phyloP scores from a whole-genome alignment of 2,888 invertebrate species.

The Morinoia aosen region DNA sequence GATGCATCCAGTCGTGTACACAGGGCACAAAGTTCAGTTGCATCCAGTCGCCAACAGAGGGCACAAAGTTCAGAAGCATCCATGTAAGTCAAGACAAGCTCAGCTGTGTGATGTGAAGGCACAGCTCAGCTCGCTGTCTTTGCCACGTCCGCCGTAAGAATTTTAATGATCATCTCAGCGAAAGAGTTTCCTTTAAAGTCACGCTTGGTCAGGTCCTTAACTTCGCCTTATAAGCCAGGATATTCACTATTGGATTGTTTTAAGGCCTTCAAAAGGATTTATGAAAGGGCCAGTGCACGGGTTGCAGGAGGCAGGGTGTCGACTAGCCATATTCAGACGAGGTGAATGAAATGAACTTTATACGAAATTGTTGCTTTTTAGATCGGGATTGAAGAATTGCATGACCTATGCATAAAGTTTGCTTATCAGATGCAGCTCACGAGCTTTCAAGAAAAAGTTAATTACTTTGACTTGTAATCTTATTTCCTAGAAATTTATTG shows the following conservation, averaged over 20 bases:
- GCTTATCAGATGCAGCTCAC: neutral
- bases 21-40: too few species aligned
- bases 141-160: neutral
- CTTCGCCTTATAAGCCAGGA: neutral
- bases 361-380: neutral
- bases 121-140: neutral
- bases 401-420: neutral
- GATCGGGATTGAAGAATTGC: neutral
- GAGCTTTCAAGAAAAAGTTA: neutral
- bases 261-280: slow-evolving; percentile 1
- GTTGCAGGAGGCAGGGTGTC: neutral
- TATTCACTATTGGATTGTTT: slow-evolving; percentile 22
- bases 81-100: too few species aligned
- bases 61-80: too few species aligned
- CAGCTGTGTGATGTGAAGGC: too few species aligned
- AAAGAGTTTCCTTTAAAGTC: slow-evolving; percentile 28
- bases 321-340: neutral
- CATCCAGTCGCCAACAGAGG: too few species aligned
- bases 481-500: neutral
- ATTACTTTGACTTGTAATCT: neutral
- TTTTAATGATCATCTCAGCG: neutral
- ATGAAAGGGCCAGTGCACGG: neutral
- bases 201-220: slow-evolving; percentile 8
- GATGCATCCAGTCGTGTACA: too few species aligned
- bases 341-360: neutral